phyloP scores from a whole-genome alignment of 2,888 invertebrate genomes.

The Aspidapion aeneum region DNA sequence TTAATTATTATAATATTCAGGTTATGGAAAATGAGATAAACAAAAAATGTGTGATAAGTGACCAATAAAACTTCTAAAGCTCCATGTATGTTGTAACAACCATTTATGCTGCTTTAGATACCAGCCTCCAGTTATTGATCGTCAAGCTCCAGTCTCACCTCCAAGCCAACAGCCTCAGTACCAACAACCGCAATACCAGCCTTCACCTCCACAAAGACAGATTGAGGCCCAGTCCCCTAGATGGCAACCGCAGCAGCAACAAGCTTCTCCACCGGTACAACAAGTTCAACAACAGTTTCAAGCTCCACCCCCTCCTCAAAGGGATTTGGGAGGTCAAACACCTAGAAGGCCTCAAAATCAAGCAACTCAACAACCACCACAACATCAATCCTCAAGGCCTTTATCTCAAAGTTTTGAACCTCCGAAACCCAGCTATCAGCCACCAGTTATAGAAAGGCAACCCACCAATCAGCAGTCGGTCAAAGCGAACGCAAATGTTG shows the following conservation, averaged over 20 bases:
- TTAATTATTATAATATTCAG: neutral
- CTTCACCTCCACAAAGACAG: slow-evolving; percentile 23
- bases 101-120: too few species aligned
- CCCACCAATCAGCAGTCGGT: slow-evolving; percentile 24
- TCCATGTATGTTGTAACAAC: too few species aligned
- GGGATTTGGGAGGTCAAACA: slow-evolving; percentile 27
- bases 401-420: slow-evolving; percentile 23
- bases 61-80: too few species aligned
- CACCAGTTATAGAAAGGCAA: slow-evolving; percentile 33
- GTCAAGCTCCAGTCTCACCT: slow-evolving; percentile 29
- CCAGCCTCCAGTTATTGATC: slow-evolving; percentile 46
- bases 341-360: slow-evolving; percentile 27
- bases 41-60: too few species aligned
- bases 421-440: slow-evolving; percentile 39
- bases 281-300: slow-evolving; percentile 18
- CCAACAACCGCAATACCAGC: slow-evolving; percentile 14
- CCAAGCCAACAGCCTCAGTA: slow-evolving; percentile 28
- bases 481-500: slow-evolving; percentile 45
- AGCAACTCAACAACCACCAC: slow-evolving; percentile 30
- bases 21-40: neutral
- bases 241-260: slow-evolving; percentile 19
- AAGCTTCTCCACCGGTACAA: slow-evolving; percentile 15
- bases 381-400: slow-evolving; percentile 10
- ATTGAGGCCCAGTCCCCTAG: slow-evolving; percentile 17
- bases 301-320: slow-evolving; percentile 37